Percentiles rank a stretch among this genome's conserved stretches.
Conservation (phyloP, 1,140 invertebrate genomes). For the Anastrepha ludens region DNA sequence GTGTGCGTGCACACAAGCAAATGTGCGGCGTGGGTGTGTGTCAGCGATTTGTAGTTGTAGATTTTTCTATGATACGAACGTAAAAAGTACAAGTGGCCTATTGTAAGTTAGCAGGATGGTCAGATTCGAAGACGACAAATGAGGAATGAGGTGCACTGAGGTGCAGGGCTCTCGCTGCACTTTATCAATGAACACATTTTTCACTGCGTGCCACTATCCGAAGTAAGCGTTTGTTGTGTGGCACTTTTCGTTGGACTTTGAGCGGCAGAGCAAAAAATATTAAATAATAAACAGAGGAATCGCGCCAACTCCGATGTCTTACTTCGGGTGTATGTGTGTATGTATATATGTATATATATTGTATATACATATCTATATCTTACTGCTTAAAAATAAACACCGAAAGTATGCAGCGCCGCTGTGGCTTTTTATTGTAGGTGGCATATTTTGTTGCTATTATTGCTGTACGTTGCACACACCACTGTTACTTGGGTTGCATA, state of each 20-base stretch:
- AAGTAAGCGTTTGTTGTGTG: neutral
- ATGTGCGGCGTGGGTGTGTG: neutral
- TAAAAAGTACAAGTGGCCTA: neutral
- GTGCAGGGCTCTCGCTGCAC: constrained; percentile 9
- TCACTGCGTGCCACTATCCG: neutral
- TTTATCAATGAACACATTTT: constrained; percentile 47
- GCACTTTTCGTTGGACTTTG: constrained; percentile 44
- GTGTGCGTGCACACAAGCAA: neutral
- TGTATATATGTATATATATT: neutral
- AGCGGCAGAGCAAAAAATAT: neutral
- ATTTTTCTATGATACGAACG: constrained; percentile 13
- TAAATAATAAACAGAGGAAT: neutral
- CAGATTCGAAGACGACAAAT: constrained; percentile 24
- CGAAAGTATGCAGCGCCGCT: neutral
- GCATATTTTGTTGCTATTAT: neutral
- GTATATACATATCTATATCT: neutral
- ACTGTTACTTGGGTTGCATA: neutral
- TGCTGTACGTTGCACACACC: neutral
- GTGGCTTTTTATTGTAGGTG: neutral
- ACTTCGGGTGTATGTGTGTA: neutral
- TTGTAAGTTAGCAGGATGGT: neutral
- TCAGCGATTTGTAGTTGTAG: constrained; percentile 43
- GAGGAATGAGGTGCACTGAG: constrained; percentile 12
- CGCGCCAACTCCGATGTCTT: neutral
- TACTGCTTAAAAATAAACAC: neutral